Evolutionary conservation across 2,888 invertebrate genomes (phyloP).

Genomic region (Conomelus anceps): DNA sequence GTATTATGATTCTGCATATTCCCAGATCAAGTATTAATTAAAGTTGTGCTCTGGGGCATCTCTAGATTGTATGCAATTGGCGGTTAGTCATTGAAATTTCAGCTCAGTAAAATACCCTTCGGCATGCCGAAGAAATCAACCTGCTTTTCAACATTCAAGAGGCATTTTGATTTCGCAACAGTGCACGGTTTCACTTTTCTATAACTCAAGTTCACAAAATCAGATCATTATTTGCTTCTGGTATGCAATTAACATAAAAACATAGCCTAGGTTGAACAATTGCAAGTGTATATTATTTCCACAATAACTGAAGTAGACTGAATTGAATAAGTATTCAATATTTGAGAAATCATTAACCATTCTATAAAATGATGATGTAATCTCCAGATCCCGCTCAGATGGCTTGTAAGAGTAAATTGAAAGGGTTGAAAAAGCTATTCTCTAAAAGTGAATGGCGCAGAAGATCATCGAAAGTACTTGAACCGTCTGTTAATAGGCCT

Average conservation of each 20-base stretch:
- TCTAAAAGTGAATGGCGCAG: background rate
- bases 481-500: background rate
- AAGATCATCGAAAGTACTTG: background rate
- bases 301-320: too few relatives aligned
- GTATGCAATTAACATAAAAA: background rate
- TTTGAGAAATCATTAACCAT: too few relatives aligned
- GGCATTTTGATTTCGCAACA: background rate
- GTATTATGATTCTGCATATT: background rate
- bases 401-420: background rate
- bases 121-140: background rate
- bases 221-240: background rate
- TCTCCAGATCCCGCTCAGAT: background rate
- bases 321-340: too few relatives aligned
- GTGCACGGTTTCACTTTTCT: background rate
- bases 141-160: background rate
- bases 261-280: too few relatives aligned
- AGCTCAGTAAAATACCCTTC: background rate
- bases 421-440: background rate
- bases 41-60: background rate
- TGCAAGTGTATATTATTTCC: too few relatives aligned
- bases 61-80: background rate
- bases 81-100: background rate
- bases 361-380: background rate
- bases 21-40: background rate
- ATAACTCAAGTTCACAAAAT: background rate